Evolutionary conservation across 2,113 vertebrate genomes (phyloP).

Genomic region (Mobula hypostoma): DNA sequence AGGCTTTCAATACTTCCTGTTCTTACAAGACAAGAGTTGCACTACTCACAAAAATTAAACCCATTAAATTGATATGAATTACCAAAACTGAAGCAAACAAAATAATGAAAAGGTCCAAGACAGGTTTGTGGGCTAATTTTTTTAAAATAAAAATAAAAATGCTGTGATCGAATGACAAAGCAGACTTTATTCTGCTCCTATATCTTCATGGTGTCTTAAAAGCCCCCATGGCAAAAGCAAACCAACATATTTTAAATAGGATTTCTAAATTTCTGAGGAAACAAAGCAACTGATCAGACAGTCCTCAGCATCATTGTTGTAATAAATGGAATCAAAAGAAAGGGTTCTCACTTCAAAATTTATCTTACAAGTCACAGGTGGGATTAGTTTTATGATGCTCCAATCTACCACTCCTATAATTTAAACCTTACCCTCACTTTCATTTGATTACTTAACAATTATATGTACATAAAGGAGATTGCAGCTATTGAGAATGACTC

Average conservation of each 20-base stretch:
- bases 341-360: background rate
- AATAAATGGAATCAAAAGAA: background rate
- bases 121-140: background rate
- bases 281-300: background rate
- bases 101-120: background rate
- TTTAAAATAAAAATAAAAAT: no score
- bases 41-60: background rate
- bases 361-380: background rate
- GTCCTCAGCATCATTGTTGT: background rate
- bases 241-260: background rate
- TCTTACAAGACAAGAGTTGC: background rate
- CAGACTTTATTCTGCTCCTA: no score
- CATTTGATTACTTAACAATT: background rate
- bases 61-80: background rate
- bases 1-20: background rate
- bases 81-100: background rate
- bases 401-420: background rate
- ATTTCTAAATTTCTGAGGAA: background rate
- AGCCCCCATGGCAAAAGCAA: background rate
- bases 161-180: no score
- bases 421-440: background rate
- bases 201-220: background rate
- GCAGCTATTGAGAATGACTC: background rate
- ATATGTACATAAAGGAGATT: slow-evolving; percentile 1
- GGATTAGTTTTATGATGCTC: background rate